phyloP scores from a whole-genome alignment of 2,113 vertebrate genomes.

The Proteles cristata region DNA sequence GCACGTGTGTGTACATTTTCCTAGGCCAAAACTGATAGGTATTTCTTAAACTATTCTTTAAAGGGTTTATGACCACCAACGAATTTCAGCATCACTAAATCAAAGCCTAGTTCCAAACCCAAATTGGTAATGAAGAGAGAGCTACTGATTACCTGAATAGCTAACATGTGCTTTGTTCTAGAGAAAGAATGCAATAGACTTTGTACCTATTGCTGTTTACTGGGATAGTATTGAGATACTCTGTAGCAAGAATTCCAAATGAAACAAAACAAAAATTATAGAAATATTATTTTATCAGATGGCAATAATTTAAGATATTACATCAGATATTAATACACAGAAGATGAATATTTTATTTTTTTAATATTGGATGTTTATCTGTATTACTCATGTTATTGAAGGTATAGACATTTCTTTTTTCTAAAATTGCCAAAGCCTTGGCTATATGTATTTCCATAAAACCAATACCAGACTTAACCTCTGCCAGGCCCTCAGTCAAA shows the following conservation, averaged over 20 bases:
- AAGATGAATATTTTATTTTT: not conserved
- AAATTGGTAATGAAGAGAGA: not conserved
- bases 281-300: not conserved
- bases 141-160: not conserved
- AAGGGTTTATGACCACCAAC: not conserved
- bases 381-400: not conserved
- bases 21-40: not conserved
- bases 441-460: not conserved
- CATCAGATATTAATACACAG: not conserved
- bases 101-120: not conserved
- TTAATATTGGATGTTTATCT: not conserved
- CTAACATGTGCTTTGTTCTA: not conserved
- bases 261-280: not conserved
- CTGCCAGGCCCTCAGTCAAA: not conserved
- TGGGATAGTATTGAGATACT: not conserved
- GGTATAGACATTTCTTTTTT: not conserved
- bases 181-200: not conserved
- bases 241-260: not conserved
- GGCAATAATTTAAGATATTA: not conserved
- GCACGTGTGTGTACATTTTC: not conserved
- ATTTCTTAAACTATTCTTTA: not conserved
- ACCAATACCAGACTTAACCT: not conserved
- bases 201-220: not conserved
- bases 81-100: not conserved
- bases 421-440: not conserved